Evolutionary conservation across 2,113 vertebrate genomes (phyloP).

Genomic region (Hippocampus mohnikei): DNA sequence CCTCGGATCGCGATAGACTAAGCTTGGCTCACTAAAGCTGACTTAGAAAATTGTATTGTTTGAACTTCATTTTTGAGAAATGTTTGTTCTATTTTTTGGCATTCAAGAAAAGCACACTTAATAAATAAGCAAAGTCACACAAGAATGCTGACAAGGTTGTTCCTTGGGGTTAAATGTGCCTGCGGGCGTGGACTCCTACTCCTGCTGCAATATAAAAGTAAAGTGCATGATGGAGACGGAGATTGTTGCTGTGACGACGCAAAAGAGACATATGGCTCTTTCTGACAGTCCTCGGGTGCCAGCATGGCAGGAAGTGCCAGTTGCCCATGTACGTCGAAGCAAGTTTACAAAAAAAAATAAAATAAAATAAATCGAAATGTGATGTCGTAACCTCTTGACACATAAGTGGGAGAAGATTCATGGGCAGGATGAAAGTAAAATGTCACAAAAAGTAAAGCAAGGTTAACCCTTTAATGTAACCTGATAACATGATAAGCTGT

Average conservation of each 20-base stretch:
- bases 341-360: background rate
- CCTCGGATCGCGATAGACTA: too few species aligned
- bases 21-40: too few species aligned
- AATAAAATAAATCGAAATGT: too few species aligned
- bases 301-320: constrained; percentile 42
- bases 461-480: too few species aligned
- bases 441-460: too few species aligned
- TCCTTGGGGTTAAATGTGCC: constrained; percentile 12
- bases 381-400: too few species aligned
- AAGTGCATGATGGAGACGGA: constrained; percentile 41
- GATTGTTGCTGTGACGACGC: constrained; percentile 56
- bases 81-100: too few species aligned
- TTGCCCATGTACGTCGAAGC: constrained; percentile 24
- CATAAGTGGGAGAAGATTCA: too few species aligned
- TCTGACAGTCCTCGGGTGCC: constrained; percentile 26
- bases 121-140: background rate
- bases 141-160: constrained; percentile 5
- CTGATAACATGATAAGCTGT: too few species aligned
- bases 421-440: too few species aligned
- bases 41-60: too few species aligned
- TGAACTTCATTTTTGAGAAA: too few species aligned
- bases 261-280: constrained; percentile 57
- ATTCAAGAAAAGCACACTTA: background rate
- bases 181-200: constrained; percentile 18
- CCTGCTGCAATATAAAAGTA: constrained; percentile 52